Evolutionary conservation across 2,113 vertebrate species (phyloP).

Genomic region (Columba janthina): DNA sequence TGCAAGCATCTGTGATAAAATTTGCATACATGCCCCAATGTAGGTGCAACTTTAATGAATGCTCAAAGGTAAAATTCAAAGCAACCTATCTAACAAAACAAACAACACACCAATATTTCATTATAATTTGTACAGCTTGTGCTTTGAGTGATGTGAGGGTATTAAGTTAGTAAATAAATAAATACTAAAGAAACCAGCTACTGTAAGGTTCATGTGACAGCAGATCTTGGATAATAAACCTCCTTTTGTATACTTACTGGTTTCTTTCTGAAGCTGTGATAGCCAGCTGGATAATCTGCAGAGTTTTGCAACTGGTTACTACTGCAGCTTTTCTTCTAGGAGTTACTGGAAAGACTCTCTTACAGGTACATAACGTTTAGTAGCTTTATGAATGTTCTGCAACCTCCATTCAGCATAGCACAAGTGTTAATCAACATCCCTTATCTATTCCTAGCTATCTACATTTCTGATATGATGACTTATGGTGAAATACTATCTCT

Average conservation of each 20-base stretch:
- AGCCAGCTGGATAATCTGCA: background rate
- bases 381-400: background rate
- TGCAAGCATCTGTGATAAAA: background rate
- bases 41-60: background rate
- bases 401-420: background rate
- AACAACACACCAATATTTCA: background rate
- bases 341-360: background rate
- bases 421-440: background rate
- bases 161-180: background rate
- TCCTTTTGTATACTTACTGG: background rate
- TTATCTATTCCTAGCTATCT: background rate
- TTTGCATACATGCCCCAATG: accelerated
- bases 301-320: background rate
- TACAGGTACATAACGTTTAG: accelerated
- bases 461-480: background rate
- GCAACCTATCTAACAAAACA: background rate
- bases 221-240: background rate
- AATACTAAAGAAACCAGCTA: background rate
- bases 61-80: background rate
- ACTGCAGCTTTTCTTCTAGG: background rate
- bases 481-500: background rate
- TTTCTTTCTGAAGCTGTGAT: background rate
- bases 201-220: background rate
- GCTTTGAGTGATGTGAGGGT: background rate
- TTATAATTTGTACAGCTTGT: background rate